These are phyloP conservation scores for Cotesia vestalis DNA, from an alignment of 1,140 invertebrate genomes.

Conservation along the genomic window DNA sequence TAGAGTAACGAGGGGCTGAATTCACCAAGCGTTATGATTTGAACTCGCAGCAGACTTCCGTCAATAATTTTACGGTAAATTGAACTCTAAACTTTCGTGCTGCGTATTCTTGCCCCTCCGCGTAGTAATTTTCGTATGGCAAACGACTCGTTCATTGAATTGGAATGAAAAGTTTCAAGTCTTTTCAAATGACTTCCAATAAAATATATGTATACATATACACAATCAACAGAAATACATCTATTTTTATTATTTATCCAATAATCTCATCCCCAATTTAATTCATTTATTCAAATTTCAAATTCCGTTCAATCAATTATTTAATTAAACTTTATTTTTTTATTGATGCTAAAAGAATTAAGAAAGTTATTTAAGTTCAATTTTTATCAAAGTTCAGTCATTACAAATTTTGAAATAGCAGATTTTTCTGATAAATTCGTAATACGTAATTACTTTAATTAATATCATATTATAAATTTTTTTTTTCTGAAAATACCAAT, in stretches of 20 bases:
- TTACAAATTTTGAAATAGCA: too few species aligned
- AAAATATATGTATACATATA: slow-evolving; percentile 25
- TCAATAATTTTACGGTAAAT: slow-evolving; percentile 66
- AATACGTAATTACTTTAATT: too few species aligned
- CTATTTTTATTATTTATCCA: slow-evolving; percentile 9
- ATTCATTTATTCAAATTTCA: neutral
- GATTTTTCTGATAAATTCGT: too few species aligned
- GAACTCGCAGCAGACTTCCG: slow-evolving; percentile 57
- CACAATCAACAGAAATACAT: neutral
- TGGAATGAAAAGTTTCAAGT: slow-evolving; percentile 41
- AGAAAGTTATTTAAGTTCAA: too few species aligned
- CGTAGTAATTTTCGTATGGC: slow-evolving; percentile 37
- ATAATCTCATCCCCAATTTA: slow-evolving; percentile 1
- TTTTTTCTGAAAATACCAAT: too few species aligned
- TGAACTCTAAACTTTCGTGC: slow-evolving; percentile 53
- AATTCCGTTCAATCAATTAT: neutral
- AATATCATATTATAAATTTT: too few species aligned
- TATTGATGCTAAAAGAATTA: too few species aligned
- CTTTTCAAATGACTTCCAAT: slow-evolving; percentile 24
- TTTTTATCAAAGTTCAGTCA: too few species aligned
- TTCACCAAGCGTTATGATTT: slow-evolving; percentile 65
- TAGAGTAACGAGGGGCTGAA: slow-evolving; percentile 40
- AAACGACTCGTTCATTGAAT: slow-evolving; percentile 37
- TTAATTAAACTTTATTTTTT: neutral
- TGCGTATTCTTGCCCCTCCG: slow-evolving; percentile 32